phyloP scores from a whole-genome alignment of 2,797 vertebrate genomes.

The Sebastes hubbsi region DNA sequence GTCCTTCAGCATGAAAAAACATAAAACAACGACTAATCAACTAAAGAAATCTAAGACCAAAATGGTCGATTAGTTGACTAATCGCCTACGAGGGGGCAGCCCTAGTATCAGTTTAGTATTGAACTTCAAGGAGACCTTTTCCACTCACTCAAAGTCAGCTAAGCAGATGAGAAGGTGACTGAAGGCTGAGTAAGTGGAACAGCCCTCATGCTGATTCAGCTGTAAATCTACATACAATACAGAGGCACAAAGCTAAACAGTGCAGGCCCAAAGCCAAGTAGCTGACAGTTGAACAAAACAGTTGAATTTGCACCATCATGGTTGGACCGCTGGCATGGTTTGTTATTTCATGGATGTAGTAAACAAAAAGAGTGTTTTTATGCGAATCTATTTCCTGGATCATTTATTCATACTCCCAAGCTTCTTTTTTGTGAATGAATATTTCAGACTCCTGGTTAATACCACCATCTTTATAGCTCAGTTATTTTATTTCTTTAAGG shows the following conservation, averaged over 20 bases:
- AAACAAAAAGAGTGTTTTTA: background rate
- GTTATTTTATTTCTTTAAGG: background rate
- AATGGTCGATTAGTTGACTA: rapidly evolving
- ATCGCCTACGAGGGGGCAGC: too few relatives aligned
- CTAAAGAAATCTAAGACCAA: too few relatives aligned
- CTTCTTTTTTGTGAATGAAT: background rate
- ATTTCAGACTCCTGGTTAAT: background rate
- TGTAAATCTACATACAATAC: conserved; percentile 14
- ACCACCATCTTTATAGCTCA: background rate
- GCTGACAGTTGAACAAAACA: background rate
- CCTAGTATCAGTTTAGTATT: background rate
- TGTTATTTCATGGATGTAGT: background rate
- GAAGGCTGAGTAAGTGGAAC: conserved; percentile 1
- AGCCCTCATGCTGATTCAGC: conserved; percentile 48
- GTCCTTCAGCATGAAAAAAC: too few relatives aligned
- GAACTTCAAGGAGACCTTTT: background rate
- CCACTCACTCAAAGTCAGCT: background rate
- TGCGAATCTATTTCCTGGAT: background rate
- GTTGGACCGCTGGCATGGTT: background rate
- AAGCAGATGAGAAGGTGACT: background rate
- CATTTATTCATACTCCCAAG: background rate
- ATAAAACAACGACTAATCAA: background rate
- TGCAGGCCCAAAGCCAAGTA: conserved; percentile 31
- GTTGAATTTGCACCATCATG: conserved; percentile 17
- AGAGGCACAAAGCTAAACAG: background rate